Conservation (phyloP, 2,113 vertebrate genomes). For the Anolis sagrei region DNA sequence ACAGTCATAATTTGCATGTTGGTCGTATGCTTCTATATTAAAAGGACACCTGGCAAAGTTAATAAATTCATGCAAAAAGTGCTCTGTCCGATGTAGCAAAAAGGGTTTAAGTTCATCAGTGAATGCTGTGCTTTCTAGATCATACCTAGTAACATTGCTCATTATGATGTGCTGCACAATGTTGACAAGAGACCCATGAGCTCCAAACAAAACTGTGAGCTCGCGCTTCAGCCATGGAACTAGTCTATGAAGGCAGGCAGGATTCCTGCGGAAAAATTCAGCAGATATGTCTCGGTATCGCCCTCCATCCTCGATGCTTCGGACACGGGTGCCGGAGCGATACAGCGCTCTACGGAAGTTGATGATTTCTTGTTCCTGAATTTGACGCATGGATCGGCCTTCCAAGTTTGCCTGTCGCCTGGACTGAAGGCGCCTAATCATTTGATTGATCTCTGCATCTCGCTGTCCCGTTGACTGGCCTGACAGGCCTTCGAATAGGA, state of each 20-base stretch:
- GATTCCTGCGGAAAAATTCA: conserved; percentile 90
- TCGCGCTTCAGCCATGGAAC: conserved; percentile 93
- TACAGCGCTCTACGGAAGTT: conserved; percentile 92
- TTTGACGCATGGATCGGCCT: conserved; percentile 75
- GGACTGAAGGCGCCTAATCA: conserved; percentile 82
- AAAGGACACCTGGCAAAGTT: conserved; percentile 91
- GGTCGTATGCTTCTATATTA: conserved; percentile 87
- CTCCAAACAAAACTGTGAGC: conserved; percentile 88
- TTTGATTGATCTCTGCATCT: conserved; percentile 79
- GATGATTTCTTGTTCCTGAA: conserved; percentile 90
- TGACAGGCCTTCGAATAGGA: conserved; percentile 82
- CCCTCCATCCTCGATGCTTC: conserved; percentile 86
- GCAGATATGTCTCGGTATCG: conserved; percentile 90
- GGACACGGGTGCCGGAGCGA: conserved; percentile 81
- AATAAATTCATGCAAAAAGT: conserved; percentile 92
- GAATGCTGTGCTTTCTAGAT: conserved; percentile 85
- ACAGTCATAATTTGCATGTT: conserved; percentile 91
- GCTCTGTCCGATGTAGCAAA: conserved; percentile 85
- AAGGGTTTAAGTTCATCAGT: conserved; percentile 88
- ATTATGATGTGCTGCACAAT: conserved; percentile 89
- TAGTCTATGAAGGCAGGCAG: conserved; percentile 92
- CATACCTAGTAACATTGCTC: conserved; percentile 82
- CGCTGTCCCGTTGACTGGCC: conserved; percentile 65
- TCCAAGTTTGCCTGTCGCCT: conserved; percentile 81
- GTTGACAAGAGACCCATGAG: conserved; percentile 85